Base-by-base conservation (phyloP, 2,797 vertebrate species). In the Spea hammondii region DNA sequence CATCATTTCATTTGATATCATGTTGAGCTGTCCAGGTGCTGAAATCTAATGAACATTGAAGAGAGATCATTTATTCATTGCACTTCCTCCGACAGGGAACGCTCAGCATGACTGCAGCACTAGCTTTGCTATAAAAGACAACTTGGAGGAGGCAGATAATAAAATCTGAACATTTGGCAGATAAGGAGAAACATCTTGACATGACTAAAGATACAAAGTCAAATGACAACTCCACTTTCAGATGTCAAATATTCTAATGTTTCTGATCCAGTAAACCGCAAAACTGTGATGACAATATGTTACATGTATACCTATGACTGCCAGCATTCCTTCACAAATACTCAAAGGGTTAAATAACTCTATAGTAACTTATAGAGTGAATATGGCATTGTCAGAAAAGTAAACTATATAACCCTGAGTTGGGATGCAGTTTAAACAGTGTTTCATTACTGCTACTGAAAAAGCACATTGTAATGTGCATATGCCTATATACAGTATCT, bases 51-150 rank as follows among this genome's bases (percentile, higher is more conserved):
- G 72, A 79, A 75, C 78, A 75, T 75, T 79, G 78, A 74, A 74
- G 72, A 79, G 44, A 79, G 71, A 79, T 79, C 72, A 79, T 79
- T 79, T 79, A 74, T 79, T 79, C 72, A 70, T 79, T 74, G 65
- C 72, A 79, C 74, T 74, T 74, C 77, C 71, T 74, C 51, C 5
- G 47, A 79, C 59, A 17, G 71, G 66, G 78, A 79, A 74, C 65
- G 50, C 78, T 74, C 78, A 74, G 78, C 72, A 6, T 74, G 78
- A 79, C 57, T 74, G 65, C 71, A 55, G 71, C 65, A 79, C 57
- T 64, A 70, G 74, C 78, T 70, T 32, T 70, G 65, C 66, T 79
- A 74, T 55, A 70, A 79, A 79, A 53, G 46, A 79, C 74, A 45
- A 75, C 65, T 79, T 75, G 57, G 66, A 79, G 66, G 57, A 79